Conservation (phyloP, 2,113 vertebrate species). For the Peromyscus polionotus region DNA sequence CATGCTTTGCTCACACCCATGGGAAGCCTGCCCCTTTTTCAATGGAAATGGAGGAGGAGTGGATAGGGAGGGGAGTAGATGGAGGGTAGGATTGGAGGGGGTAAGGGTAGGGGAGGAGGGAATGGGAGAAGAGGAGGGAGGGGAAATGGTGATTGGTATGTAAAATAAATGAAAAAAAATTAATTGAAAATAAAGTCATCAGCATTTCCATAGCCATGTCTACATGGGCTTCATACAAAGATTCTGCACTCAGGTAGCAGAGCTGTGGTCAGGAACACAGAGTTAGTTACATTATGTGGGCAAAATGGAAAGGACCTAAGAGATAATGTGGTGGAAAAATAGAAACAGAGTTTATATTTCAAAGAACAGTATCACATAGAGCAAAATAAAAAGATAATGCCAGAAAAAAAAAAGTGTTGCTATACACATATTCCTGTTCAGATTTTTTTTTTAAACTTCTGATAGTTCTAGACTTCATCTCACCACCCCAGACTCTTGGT, state of each 20-base stretch:
- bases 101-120: too few species aligned
- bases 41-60: too few species aligned
- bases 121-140: too few species aligned
- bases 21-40: too few species aligned
- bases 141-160: too few species aligned
- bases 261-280: background rate
- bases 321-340: background rate
- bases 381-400: background rate
- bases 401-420: background rate
- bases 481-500: background rate
- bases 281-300: background rate
- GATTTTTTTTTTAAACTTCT: background rate
- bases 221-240: background rate
- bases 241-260: background rate
- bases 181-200: background rate
- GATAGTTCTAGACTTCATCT: rapidly evolving
- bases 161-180: too few species aligned
- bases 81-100: too few species aligned
- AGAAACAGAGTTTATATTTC: background rate
- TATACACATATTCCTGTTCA: too few species aligned
- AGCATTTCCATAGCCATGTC: background rate
- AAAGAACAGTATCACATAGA: background rate
- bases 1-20: too few species aligned
- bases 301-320: background rate
- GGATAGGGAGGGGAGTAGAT: too few species aligned